Evolutionary conservation across 1,140 invertebrate genomes (phyloP).

Genomic region (Drosophila neocordata): DNA sequence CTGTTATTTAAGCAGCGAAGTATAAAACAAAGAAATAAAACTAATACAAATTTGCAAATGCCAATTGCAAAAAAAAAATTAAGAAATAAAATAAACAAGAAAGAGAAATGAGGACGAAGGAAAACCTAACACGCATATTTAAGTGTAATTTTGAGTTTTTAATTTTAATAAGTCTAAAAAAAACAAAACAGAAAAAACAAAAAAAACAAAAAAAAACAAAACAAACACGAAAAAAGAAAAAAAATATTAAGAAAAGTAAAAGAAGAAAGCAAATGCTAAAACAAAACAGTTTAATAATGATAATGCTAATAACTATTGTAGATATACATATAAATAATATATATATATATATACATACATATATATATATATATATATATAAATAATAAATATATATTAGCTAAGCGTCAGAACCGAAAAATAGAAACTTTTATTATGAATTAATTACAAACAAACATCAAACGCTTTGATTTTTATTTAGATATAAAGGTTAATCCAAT

Average conservation of each 20-base stretch:
- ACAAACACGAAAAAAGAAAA: background rate
- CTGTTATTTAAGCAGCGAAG: conserved; percentile 55
- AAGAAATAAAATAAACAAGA: background rate
- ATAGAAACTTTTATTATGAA: conserved; percentile 81
- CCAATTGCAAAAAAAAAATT: background rate
- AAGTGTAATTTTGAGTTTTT: conserved; percentile 54
- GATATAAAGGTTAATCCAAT: background rate
- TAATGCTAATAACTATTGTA: conserved; percentile 78
- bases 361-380: conserved; percentile 53
- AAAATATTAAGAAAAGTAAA: background rate
- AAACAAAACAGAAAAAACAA: conserved; percentile 38
- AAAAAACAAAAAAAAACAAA: conserved; percentile 57
- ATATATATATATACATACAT: conserved; percentile 48
- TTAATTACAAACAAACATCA: conserved; percentile 49
- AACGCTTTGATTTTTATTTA: background rate
- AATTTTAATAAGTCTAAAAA: conserved; percentile 53
- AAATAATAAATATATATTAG: conserved; percentile 74
- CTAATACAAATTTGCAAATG: conserved; percentile 10
- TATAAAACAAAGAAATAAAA: conserved; percentile 3
- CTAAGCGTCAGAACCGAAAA: conserved; percentile 75
- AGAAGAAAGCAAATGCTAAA: conserved; percentile 9
- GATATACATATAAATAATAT: conserved; percentile 76
- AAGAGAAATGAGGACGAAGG: conserved; percentile 11
- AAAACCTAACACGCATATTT: conserved; percentile 40
- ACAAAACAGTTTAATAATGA: conserved; percentile 70